Evolutionary conservation across 2,797 vertebrate genomes (phyloP), one percentile per base, ranked within the genome.

Genomic region (Hippocampus kuda): DNA sequence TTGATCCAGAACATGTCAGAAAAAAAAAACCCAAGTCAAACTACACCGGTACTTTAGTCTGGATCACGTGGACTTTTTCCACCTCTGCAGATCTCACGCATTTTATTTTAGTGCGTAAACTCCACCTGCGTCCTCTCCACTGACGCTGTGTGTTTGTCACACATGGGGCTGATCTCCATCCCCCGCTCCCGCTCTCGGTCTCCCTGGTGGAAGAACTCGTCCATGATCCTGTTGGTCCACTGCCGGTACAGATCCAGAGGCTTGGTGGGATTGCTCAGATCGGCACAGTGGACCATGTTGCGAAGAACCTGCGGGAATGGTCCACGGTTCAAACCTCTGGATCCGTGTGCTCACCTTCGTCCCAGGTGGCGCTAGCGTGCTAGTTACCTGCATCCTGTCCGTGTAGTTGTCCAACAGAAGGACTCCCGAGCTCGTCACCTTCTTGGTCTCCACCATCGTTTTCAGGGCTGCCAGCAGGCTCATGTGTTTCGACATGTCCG

Each of bases 401-500:
- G 96, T 99, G 83, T 98, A 98, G 85, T 98, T 97, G 86, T 99
- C 97, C 74, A 99, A 87, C 70, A 98, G 91, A 60, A 99, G 92
- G 16, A 99, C 96, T 2, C 97, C 97, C 0, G 96, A 99, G 74
- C 95, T 99, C 22, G 97, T 98, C 75, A 99, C 97, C 77, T 99
- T 99, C 89, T 99, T 99, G 0, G 97, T 98, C 81, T 99, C 97
- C 67, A 99, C 97, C 97, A 99, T 99, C 0, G 97, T 99, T 89
- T 99, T 99, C 74, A 99, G 89, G 83, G 98, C 92, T 10, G 97
- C 97, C 78, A 99, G 82, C 72, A 98, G 89, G 70, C 94, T 97
- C 95, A 99, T 99, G 75, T 99, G 97, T 81, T 99, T 99, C 26
- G 97, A 99, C 97, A 99, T 99, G 81, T 99, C 97, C 0, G 97